These are phyloP conservation scores for Pseudorhombus dupliciocellatus DNA, from an alignment of 2,113 vertebrate species.

Conservation along the genomic window DNA sequence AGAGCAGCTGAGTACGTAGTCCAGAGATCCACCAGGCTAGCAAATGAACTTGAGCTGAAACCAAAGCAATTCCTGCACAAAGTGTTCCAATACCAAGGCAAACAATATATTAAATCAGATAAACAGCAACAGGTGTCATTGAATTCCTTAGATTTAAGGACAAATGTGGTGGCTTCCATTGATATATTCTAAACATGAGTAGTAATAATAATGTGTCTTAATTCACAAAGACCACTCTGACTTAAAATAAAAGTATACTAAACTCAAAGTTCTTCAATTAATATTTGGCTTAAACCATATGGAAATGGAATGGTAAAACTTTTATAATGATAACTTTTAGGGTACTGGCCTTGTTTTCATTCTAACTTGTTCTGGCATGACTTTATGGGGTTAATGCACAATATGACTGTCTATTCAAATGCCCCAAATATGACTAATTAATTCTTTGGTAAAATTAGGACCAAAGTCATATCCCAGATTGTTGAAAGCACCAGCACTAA, in stretches of 20 bases:
- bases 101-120: slow-evolving; percentile 2
- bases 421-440: neutral
- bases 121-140: neutral
- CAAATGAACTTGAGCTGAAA: slow-evolving; percentile 72
- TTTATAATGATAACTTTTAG: neutral
- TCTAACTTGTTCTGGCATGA: neutral
- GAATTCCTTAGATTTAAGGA: slow-evolving; percentile 1
- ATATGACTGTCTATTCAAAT: neutral
- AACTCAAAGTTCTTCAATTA: neutral
- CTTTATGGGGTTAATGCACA: neutral
- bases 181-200: neutral
- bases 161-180: neutral
- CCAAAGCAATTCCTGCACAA: slow-evolving; percentile 48
- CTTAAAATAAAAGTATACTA: neutral
- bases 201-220: neutral
- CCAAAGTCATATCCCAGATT: neutral
- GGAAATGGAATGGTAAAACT: neutral
- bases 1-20: slow-evolving; percentile 76
- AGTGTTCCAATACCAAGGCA: slow-evolving; percentile 4
- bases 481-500: neutral
- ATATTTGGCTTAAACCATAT: neutral
- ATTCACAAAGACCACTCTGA: neutral
- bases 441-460: slow-evolving; percentile 7
- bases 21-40: slow-evolving; percentile 72
- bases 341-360: neutral